Evolutionary conservation across 2,797 vertebrate species (phyloP).

Genomic region (Urosaurus nigricauda): DNA sequence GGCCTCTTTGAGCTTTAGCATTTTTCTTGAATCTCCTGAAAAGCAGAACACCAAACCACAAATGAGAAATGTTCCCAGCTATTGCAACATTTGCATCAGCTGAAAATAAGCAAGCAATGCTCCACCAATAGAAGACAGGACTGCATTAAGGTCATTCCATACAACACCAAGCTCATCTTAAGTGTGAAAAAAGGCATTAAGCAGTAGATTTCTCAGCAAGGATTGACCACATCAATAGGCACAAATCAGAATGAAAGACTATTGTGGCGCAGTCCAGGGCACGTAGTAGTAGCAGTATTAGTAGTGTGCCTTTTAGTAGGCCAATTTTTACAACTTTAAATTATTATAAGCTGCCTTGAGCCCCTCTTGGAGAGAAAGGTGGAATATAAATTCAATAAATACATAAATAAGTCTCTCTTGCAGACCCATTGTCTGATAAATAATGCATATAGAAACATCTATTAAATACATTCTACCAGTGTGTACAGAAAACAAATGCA

Average conservation of each 20-base stretch:
- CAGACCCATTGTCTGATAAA: neutral
- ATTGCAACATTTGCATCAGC: neutral
- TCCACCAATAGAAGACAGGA: neutral
- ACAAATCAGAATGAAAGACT: too few species aligned
- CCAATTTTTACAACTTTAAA: neutral
- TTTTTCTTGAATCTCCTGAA: neutral
- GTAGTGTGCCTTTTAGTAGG: too few species aligned
- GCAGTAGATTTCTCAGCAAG: neutral
- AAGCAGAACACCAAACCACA: constrained; percentile 5
- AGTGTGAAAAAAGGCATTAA: neutral
- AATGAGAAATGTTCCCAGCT: neutral
- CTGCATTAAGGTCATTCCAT: neutral
- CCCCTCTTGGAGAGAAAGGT: too few species aligned
- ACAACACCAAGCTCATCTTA: neutral
- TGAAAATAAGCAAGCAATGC: constrained; percentile 12
- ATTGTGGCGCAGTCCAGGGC: too few species aligned
- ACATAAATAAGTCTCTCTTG: neutral
- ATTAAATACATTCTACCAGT: neutral
- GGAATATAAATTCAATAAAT: too few species aligned
- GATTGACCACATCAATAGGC: too few species aligned
- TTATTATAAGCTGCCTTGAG: too few species aligned
- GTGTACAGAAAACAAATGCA: neutral
- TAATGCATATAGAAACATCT: neutral
- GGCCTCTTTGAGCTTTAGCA: neutral
- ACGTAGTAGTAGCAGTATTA: too few species aligned